Evolutionary conservation across 1,140 invertebrate species (phyloP).

Genomic region (Popillia japonica): DNA sequence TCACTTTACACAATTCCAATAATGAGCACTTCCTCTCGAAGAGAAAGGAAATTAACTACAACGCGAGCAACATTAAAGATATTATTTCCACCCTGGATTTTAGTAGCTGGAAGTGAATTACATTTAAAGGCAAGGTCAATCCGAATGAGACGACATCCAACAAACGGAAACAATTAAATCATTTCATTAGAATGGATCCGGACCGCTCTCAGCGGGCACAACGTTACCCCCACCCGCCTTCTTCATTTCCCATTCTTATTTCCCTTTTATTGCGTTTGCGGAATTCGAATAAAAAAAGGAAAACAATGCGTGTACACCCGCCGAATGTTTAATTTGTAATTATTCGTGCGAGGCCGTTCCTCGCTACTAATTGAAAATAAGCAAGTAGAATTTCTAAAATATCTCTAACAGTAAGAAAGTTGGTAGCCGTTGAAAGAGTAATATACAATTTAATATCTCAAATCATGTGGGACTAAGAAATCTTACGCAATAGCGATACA

Average conservation of each 20-base stretch:
- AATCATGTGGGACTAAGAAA: background rate
- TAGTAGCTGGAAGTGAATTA: too few relatives aligned
- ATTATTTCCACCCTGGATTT: too few relatives aligned
- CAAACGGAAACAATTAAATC: constrained; percentile 23
- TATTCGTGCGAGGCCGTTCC: background rate
- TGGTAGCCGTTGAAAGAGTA: background rate
- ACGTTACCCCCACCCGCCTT: too few relatives aligned
- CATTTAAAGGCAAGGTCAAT: background rate
- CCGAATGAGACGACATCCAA: background rate
- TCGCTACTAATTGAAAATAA: background rate
- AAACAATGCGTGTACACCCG: background rate
- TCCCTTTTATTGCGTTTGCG: background rate
- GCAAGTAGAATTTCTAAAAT: background rate
- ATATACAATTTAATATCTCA: background rate
- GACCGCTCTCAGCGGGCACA: background rate
- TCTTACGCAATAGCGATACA: background rate
- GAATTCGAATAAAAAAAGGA: background rate
- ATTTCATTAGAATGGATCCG: constrained; percentile 6
- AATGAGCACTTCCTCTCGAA: too few relatives aligned
- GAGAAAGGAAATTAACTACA: too few relatives aligned
- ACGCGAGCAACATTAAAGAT: too few relatives aligned
- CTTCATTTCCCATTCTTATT: background rate
- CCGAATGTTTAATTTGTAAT: background rate
- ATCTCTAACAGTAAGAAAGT: too few relatives aligned
- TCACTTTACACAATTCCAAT: too few relatives aligned